These are phyloP conservation scores for Nephrocerus scutellatus DNA, from an alignment of 2,888 invertebrate species.

Conservation along the genomic window DNA sequence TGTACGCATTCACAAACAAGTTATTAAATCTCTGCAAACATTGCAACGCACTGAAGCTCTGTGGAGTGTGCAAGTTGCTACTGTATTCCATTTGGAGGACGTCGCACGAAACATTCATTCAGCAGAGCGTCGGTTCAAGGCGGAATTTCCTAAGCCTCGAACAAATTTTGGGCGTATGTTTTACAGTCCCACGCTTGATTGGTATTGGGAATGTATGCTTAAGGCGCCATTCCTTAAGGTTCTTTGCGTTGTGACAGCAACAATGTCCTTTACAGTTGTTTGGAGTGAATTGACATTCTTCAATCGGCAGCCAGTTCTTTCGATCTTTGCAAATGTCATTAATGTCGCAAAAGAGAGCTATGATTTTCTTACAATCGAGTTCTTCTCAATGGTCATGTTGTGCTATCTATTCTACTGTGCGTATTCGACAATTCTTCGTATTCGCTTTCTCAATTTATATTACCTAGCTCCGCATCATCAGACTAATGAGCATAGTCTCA, in stretches of 20 bases:
- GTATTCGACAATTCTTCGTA: constrained; percentile 95
- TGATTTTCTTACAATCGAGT: constrained; percentile 92
- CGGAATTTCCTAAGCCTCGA: constrained; percentile 62
- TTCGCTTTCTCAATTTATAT: constrained; percentile 91
- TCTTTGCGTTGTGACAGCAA: constrained; percentile 63
- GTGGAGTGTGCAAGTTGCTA: constrained; percentile 79
- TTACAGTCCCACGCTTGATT: constrained; percentile 70
- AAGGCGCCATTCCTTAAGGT: constrained; percentile 69
- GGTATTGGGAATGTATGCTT: constrained; percentile 92
- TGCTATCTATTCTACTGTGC: constrained; percentile 96
- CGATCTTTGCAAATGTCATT: constrained; percentile 92
- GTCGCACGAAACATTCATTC: constrained; percentile 65
- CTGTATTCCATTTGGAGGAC: constrained; percentile 80
- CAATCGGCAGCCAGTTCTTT: constrained; percentile 82
- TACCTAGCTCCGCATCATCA: constrained; percentile 96
- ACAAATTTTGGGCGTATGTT: constrained; percentile 54
- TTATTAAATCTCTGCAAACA: constrained; percentile 86
- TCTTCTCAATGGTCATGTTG: constrained; percentile 83
- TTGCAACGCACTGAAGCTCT: constrained; percentile 89
- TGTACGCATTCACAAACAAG: constrained; percentile 84
- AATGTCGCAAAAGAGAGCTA: constrained; percentile 71
- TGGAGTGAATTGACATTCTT: constrained; percentile 99
- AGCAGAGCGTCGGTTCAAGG: constrained; percentile 55
- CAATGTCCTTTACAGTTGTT: constrained; percentile 86
- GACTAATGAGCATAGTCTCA: constrained; percentile 97